Conservation (phyloP, 1,140 invertebrate genomes). For the Acromyrmex heyeri region DNA sequence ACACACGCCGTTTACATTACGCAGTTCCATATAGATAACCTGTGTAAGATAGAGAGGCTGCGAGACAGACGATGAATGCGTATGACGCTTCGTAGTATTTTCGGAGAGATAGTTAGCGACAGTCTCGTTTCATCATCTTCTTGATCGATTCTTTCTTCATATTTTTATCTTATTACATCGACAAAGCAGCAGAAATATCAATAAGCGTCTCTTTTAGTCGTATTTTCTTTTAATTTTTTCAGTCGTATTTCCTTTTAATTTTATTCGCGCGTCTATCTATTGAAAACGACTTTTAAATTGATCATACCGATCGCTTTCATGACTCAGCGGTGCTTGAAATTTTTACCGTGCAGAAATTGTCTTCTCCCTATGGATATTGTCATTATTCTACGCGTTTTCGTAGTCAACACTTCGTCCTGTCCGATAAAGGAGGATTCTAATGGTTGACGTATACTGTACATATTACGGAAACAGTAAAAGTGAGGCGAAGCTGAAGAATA, state of each 20-base stretch:
- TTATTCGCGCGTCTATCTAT: constrained; percentile 8
- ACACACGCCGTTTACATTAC: constrained; percentile 49
- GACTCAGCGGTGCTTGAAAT: constrained; percentile 4
- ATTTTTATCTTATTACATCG: background rate
- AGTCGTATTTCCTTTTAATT: background rate
- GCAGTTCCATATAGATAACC: constrained; percentile 45
- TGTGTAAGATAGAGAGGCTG: constrained; percentile 49
- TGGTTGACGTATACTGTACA: constrained; percentile 46
- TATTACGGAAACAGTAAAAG: constrained; percentile 47
- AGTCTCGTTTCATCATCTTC: constrained; percentile 6
- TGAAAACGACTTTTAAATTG: constrained; percentile 22
- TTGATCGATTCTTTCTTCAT: background rate
- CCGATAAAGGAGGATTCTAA: constrained; percentile 39
- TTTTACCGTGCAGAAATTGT: background rate
- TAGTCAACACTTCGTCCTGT: constrained; percentile 42
- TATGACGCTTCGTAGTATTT: constrained; percentile 22
- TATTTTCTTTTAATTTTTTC: constrained; percentile 9
- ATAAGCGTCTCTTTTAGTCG: constrained; percentile 5
- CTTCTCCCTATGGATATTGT: constrained; percentile 11
- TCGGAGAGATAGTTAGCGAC: constrained; percentile 5
- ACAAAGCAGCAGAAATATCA: constrained; percentile 15
- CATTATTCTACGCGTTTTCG: constrained; percentile 50
- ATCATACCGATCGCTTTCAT: background rate
- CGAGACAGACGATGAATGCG: constrained; percentile 50
- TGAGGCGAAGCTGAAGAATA: constrained; percentile 32